These are phyloP conservation scores for Saguinus imperator DNA, from an alignment of 2,113 vertebrate species.

Conservation along the genomic window DNA sequence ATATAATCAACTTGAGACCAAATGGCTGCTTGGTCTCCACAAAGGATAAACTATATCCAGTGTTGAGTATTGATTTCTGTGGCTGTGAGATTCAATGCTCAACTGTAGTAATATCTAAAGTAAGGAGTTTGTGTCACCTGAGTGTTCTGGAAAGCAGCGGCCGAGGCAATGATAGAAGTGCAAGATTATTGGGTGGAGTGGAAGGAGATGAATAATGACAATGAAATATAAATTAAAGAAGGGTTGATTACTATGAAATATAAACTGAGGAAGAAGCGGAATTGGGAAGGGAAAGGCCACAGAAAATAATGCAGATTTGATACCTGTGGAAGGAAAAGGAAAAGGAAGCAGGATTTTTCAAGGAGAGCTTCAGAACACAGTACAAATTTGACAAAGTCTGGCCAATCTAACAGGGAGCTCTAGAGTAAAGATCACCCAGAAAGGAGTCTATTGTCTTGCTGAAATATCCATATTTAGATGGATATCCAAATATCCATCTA, in stretches of 20 bases:
- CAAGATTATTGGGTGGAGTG: neutral
- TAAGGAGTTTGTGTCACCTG: neutral
- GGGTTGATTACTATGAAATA: neutral
- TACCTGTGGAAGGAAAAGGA: neutral
- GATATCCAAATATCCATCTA: neutral
- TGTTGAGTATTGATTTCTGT: neutral
- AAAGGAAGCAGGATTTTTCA: neutral
- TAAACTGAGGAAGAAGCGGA: neutral
- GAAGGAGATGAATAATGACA: too few relatives aligned
- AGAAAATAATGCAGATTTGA: neutral
- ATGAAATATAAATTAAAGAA: neutral
- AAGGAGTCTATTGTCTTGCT: neutral
- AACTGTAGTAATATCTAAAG: neutral
- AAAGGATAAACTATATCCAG: neutral
- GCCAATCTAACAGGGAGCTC: neutral
- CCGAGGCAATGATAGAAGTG: neutral
- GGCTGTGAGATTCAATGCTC: neutral
- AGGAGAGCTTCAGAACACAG: neutral
- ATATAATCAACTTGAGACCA: neutral
- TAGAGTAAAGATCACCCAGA: neutral
- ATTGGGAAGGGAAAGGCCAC: too few relatives aligned
- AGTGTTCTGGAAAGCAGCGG: neutral
- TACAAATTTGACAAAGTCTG: neutral
- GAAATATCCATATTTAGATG: neutral
- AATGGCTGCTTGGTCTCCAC: neutral